phyloP scores from a whole-genome alignment of 2,888 invertebrate genomes.

The Cephus runcator region DNA sequence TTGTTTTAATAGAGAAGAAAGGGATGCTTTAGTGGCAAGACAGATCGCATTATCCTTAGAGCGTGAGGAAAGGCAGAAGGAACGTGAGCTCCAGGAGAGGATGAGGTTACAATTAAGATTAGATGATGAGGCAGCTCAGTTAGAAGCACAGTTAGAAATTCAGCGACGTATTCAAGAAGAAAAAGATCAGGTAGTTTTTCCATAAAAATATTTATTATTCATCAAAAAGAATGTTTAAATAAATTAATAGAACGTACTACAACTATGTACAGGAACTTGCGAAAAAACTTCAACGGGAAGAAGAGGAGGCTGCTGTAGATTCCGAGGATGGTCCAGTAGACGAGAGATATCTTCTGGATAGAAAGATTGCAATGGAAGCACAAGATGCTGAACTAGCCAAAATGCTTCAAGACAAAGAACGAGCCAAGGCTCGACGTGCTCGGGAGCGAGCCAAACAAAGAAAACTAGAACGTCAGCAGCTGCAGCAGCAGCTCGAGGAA shows the following conservation, averaged over 20 bases:
- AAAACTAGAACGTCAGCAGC: conserved; percentile 67
- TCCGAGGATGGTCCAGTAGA: conserved; percentile 64
- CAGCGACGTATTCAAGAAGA: conserved; percentile 76
- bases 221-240: neutral
- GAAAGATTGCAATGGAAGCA: conserved; percentile 80
- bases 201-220: neutral
- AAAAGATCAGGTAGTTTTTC: conserved; percentile 72
- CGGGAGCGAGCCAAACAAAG: conserved; percentile 72
- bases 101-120: conserved; percentile 60
- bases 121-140: conserved; percentile 57
- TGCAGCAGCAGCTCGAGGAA: conserved; percentile 67
- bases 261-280: conserved; percentile 73
- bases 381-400: conserved; percentile 83
- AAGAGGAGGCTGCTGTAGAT: conserved; percentile 71
- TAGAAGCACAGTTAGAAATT: conserved; percentile 66
- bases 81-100: conserved; percentile 68
- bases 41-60: conserved; percentile 76
- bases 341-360: conserved; percentile 66
- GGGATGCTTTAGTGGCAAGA: conserved; percentile 75
- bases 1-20: conserved; percentile 69
- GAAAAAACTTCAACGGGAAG: conserved; percentile 79
- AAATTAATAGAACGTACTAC: neutral
- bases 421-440: conserved; percentile 76
- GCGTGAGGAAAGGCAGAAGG: conserved; percentile 68
- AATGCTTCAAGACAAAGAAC: conserved; percentile 80